Base-by-base conservation (phyloP, 2,797 vertebrate genomes). In the Austrolebias charrua region DNA sequence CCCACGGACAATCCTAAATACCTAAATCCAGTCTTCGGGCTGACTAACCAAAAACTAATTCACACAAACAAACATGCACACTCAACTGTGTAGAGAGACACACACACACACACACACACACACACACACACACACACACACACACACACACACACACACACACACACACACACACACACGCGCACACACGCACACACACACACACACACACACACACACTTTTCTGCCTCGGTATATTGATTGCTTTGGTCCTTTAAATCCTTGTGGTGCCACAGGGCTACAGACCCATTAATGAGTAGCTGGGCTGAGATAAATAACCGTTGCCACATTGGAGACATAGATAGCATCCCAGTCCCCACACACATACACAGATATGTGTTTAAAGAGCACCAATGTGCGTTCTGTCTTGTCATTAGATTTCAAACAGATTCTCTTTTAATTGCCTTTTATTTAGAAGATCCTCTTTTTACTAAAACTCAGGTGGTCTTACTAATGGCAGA, bases 261-360 rank as follows among this genome's bases (percentile, higher is more conserved):
- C 56, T 76, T 55, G 45, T 62, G 78, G 73, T 78, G 79, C 77
- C 86, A 86, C 57, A 62, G 58, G 72, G 74, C 76, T 83, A 71
- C 79, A 79, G 78, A 67, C 51, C 70, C 53, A 81, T 81, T 83
- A 84, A 83, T 78, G 73, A 84, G 76, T 74, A 74, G 69, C 60
- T 71, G 45, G 64, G 55, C 48, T 67, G 54, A 82, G 79, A 82
- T 79, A 73, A 80, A 86, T 75, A 80, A 80, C 71, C 55, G 20
- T 29, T 53, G 44, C 57, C 73, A 60, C 66, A 55, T 35, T 53
- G 48, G 70, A 76, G 29, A 55, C 46, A 63, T 59, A 57, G 20
- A 50, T 56, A 54, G 68, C 12, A n/a, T 12, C 24, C 5, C 40
- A 46, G 19, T 20, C 50, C 16, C 31, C 10, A 11, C 35, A 16